Evolutionary conservation across 2,888 invertebrate genomes (phyloP).

Genomic region (Cloeon dipterum): DNA sequence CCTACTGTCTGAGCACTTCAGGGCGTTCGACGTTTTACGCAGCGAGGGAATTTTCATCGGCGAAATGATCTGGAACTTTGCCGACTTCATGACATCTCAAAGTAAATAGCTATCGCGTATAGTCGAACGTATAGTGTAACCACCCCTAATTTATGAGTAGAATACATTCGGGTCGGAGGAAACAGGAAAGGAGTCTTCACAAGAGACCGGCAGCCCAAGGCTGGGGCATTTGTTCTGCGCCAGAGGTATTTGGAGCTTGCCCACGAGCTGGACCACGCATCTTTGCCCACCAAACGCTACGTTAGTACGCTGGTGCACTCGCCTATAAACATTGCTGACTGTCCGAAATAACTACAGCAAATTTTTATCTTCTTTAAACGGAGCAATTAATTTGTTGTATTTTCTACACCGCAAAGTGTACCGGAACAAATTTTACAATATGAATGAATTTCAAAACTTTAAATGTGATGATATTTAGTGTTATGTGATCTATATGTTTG

Average conservation of each 20-base stretch:
- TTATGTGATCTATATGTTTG: too few relatives aligned
- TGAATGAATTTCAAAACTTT: too few relatives aligned
- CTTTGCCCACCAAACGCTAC: too few relatives aligned
- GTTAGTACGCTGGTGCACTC: too few relatives aligned
- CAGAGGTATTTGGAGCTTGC: conserved; percentile 19
- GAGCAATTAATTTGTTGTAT: too few relatives aligned
- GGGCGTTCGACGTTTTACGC: conserved; percentile 26
- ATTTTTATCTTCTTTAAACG: too few relatives aligned
- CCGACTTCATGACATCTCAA: conserved; percentile 35
- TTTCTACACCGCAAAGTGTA: too few relatives aligned
- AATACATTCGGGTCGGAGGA: conserved; percentile 17
- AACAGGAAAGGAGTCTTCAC: conserved; percentile 27
- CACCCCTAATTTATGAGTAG: conserved; percentile 12
- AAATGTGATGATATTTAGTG: too few relatives aligned
- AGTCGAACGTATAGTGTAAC: too few relatives aligned
- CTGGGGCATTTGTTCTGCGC: conserved; percentile 26
- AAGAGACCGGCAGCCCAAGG: conserved; percentile 31
- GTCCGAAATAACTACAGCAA: too few relatives aligned
- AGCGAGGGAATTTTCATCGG: conserved; percentile 22
- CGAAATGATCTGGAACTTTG: conserved; percentile 44
- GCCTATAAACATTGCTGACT: too few relatives aligned
- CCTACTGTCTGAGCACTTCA: conserved; percentile 25
- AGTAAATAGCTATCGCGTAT: conserved; percentile 17
- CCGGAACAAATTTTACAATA: too few relatives aligned
- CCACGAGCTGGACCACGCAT: conserved; percentile 9